phyloP scores from a whole-genome alignment of 2,888 invertebrate species.

The Melieria crassipennis region DNA sequence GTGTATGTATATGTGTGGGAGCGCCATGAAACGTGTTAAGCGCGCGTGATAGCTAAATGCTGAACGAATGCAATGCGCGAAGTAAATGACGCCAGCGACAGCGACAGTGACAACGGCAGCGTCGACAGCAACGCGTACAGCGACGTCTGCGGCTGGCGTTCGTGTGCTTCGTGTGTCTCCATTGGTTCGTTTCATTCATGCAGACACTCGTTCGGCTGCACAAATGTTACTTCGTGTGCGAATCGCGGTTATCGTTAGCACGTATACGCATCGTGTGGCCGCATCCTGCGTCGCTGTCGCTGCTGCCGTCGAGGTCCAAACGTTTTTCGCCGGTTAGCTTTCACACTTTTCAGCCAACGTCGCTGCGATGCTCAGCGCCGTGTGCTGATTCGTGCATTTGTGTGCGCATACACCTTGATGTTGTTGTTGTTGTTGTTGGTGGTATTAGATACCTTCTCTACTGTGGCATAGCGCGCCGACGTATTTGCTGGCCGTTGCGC shows the following conservation, averaged over 20 bases:
- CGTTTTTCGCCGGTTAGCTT: background rate
- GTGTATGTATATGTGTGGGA: constrained; percentile 24
- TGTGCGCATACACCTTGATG: background rate
- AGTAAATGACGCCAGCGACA: constrained; percentile 18
- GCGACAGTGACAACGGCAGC: constrained; percentile 14
- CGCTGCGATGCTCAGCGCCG: background rate
- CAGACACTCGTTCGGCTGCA: background rate
- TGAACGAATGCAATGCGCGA: background rate
- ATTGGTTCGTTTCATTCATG: constrained; percentile 11
- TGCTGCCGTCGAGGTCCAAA: background rate
- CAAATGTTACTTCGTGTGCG: background rate
- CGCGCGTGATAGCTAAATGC: constrained; percentile 20
- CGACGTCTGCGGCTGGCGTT: background rate
- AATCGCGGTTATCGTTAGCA: constrained; percentile 2
- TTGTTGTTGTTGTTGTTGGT: background rate
- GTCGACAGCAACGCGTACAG: background rate
- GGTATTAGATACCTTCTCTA: background rate
- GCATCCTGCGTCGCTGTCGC: background rate
- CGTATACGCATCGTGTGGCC: constrained; percentile 18
- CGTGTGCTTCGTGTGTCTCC: constrained; percentile 7
- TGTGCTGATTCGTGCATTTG: background rate
- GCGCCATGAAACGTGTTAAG: constrained; percentile 14
- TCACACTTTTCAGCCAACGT: background rate
- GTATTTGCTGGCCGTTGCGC: constrained; percentile 23
- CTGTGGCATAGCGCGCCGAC: background rate